Conservation (phyloP, 2,113 vertebrate species). For the Capricornis sumatraensis region DNA sequence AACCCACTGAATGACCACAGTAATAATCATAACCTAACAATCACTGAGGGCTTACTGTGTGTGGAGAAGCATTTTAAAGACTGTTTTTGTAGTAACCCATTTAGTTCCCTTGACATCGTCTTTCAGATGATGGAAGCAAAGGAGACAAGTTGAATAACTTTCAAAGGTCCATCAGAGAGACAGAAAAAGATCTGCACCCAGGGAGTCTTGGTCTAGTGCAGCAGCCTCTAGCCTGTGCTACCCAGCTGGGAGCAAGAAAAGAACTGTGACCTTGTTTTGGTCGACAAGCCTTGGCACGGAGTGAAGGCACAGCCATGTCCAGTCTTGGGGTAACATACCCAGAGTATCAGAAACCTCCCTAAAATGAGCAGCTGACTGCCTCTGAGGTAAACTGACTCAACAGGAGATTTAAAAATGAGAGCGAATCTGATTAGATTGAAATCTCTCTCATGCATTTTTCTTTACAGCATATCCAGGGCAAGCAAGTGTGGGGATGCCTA, state of each 20-base stretch:
- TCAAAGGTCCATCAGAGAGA: neutral
- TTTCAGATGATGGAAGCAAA: neutral
- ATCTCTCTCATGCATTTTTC: neutral
- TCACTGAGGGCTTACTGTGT: neutral
- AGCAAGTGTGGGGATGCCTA: neutral
- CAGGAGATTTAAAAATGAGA: neutral
- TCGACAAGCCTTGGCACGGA: neutral
- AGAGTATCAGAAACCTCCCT: fast-evolving
- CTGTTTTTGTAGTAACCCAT: neutral
- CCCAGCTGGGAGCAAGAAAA: neutral
- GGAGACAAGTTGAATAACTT: neutral
- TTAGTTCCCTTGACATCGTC: neutral
- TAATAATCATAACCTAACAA: neutral
- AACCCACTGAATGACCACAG: too few relatives aligned
- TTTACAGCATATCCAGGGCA: neutral
- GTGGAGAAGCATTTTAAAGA: neutral
- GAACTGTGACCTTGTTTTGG: fast-evolving
- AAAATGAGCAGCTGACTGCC: neutral
- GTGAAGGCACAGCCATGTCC: fast-evolving
- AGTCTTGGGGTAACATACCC: too few relatives aligned
- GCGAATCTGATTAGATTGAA: neutral
- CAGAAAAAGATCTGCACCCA: neutral
- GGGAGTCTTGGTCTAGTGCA: neutral
- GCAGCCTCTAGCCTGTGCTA: fast-evolving
- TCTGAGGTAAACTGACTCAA: neutral